phyloP scores from a whole-genome alignment of 2,888 invertebrate species.

The Acronicta leporina region DNA sequence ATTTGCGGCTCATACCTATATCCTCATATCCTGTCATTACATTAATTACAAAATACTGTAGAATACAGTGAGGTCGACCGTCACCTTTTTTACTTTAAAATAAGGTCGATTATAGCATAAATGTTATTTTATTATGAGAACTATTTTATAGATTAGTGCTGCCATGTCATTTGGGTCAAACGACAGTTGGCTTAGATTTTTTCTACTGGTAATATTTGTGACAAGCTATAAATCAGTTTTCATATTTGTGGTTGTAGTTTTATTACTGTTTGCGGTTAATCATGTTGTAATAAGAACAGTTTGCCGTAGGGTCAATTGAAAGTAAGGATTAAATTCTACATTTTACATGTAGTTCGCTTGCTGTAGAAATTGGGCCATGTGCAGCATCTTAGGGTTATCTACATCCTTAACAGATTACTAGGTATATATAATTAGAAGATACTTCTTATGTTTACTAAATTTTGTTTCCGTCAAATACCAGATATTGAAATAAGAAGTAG shows the following conservation, averaged over 20 bases:
- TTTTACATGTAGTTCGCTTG: background rate
- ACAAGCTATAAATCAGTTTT: constrained; percentile 29
- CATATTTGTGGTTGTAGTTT: constrained; percentile 24
- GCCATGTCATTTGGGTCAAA: constrained; percentile 63
- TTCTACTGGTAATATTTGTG: constrained; percentile 40
- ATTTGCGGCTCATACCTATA: constrained; percentile 52
- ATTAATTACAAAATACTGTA: constrained; percentile 25
- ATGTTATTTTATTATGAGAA: constrained; percentile 30
- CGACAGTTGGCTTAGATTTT: constrained; percentile 63
- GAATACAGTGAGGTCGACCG: constrained; percentile 6
- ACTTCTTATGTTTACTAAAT: too few species aligned
- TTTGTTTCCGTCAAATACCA: too few species aligned
- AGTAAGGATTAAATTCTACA: background rate
- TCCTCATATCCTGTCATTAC: constrained; percentile 67
- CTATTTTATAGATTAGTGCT: constrained; percentile 34
- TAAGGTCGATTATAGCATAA: constrained; percentile 40
- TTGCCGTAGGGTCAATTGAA: background rate
- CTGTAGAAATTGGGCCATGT: background rate
- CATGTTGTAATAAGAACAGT: constrained; percentile 2
- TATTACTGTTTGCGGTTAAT: constrained; percentile 30
- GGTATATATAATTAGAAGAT: too few species aligned
- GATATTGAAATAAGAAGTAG: too few species aligned
- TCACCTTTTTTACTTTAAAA: constrained; percentile 1
- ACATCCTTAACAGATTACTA: too few species aligned
- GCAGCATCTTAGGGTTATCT: too few species aligned